phyloP scores from a whole-genome alignment of 2,113 vertebrate species.

The Cheilinus undulatus region DNA sequence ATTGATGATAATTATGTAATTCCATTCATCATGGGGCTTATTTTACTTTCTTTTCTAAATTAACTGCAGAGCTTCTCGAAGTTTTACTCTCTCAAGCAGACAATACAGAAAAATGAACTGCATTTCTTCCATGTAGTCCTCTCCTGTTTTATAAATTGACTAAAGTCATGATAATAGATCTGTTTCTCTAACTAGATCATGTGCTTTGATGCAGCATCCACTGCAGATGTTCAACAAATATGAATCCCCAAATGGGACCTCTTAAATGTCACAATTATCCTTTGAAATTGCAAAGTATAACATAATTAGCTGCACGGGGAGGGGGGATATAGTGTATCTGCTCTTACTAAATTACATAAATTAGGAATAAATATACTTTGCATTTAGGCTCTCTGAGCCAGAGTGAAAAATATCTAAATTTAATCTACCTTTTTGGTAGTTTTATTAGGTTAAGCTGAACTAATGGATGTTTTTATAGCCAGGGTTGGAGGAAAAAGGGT shows the following conservation, averaged over 20 bases:
- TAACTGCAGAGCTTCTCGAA: not conserved
- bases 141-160: not conserved
- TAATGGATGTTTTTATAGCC: too few species aligned
- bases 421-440: too few species aligned
- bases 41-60: not conserved
- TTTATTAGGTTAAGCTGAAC: too few species aligned
- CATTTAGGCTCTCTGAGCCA: too few species aligned
- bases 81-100: not conserved
- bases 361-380: too few species aligned
- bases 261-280: slow-evolving; percentile 24
- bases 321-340: not conserved
- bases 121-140: too few species aligned
- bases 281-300: not conserved
- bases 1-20: slow-evolving; percentile 11
- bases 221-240: slow-evolving; percentile 19
- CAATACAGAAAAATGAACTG: not conserved
- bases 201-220: not conserved
- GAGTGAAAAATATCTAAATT: too few species aligned
- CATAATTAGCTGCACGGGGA: not conserved
- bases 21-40: not conserved
- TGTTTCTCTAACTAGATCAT: not conserved
- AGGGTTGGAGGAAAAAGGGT: too few species aligned
- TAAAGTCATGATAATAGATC: not conserved
- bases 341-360: not conserved
- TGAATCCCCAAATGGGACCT: not conserved